Evolutionary conservation across 1,140 invertebrate genomes (phyloP).

Genomic region (Leptinotarsa lineolata): DNA sequence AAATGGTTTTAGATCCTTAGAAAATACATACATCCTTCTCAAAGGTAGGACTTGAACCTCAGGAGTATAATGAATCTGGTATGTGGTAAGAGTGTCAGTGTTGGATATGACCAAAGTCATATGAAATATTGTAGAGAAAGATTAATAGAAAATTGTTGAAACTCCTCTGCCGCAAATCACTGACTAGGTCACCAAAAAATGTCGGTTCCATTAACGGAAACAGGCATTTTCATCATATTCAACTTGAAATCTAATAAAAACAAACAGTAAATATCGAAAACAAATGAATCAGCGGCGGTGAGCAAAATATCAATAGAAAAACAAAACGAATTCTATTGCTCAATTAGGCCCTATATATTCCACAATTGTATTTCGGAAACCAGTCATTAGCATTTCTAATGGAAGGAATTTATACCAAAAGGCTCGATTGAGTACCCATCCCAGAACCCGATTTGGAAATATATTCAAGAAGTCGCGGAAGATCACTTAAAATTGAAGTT

Average conservation of each 20-base stretch:
- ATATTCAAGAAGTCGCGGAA: background rate
- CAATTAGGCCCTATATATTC: slow-evolving; percentile 10
- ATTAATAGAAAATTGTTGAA: too few relatives aligned
- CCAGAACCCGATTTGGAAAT: background rate
- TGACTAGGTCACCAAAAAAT: background rate
- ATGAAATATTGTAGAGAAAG: too few relatives aligned
- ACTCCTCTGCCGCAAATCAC: too few relatives aligned
- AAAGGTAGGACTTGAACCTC: too few relatives aligned
- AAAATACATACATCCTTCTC: too few relatives aligned
- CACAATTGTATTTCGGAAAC: background rate
- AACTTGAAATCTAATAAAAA: background rate
- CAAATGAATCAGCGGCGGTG: slow-evolving; percentile 4
- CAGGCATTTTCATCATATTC: background rate
- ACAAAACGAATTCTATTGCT: background rate
- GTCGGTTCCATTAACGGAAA: background rate
- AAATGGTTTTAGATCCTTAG: too few relatives aligned
- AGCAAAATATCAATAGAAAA: slow-evolving; percentile 9
- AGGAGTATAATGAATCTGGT: too few relatives aligned
- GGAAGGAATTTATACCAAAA: background rate
- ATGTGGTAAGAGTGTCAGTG: too few relatives aligned
- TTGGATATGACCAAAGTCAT: too few relatives aligned
- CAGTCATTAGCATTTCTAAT: slow-evolving; percentile 17
- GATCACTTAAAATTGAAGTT: background rate
- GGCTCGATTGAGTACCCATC: background rate
- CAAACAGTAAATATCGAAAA: slow-evolving; percentile 13